Conservation (phyloP, 64 coral and sea anemone species). For the Montipora cactus region DNA sequence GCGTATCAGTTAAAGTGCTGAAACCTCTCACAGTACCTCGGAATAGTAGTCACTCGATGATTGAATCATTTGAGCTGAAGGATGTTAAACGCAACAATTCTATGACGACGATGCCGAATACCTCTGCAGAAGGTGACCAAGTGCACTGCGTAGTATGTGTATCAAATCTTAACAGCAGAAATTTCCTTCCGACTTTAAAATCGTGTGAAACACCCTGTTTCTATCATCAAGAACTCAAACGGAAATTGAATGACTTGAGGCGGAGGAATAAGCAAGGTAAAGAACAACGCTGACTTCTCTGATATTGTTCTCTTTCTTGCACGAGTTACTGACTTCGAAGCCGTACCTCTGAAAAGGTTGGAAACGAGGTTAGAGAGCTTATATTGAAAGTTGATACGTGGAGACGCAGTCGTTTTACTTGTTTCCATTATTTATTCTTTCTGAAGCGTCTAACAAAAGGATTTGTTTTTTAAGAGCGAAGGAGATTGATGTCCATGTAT, state of each 20-base stretch:
- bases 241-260: background rate
- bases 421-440: no score
- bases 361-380: no score
- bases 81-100: background rate
- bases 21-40: background rate
- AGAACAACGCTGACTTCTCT: background rate
- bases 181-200: background rate
- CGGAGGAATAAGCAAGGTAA: background rate
- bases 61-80: background rate
- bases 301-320: background rate
- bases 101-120: background rate
- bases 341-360: no score
- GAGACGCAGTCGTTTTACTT: no score
- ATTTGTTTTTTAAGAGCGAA: no score
- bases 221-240: background rate
- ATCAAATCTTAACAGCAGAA: slow-evolving; percentile 26
- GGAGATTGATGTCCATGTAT: no score
- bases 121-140: background rate
- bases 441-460: no score
- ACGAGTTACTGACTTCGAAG: no score
- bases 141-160: background rate
- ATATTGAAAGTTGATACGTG: no score
- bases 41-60: background rate
- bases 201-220: background rate
- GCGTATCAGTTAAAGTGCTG: background rate